Conservation (phyloP, 2,113 vertebrate species). For the Tyto alba region DNA sequence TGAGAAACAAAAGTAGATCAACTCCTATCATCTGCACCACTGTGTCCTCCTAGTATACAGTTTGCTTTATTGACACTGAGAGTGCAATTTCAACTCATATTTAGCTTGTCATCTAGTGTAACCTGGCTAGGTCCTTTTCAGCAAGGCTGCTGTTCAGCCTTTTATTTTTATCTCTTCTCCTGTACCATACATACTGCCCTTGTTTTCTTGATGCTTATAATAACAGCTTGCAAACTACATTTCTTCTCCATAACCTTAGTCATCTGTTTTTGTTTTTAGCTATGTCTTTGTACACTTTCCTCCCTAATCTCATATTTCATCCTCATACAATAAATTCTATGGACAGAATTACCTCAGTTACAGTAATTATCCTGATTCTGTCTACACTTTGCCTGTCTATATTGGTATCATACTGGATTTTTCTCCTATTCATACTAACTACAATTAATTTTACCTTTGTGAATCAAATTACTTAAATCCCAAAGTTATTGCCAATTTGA, state of each 20-base stretch:
- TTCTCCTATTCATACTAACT: background rate
- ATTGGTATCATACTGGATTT: background rate
- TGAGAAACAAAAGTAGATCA: background rate
- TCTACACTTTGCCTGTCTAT: background rate
- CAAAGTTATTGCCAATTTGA: background rate
- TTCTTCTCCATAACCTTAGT: background rate
- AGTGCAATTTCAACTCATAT: background rate
- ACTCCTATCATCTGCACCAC: background rate
- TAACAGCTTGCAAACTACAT: background rate
- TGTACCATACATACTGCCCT: background rate
- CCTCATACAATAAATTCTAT: background rate
- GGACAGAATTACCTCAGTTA: background rate
- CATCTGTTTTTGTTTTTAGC: background rate
- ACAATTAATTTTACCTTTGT: background rate
- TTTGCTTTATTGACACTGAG: background rate
- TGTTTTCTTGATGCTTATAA: background rate
- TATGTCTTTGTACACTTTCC: background rate
- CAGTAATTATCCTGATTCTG: background rate
- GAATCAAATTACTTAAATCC: background rate
- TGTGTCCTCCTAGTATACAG: background rate
- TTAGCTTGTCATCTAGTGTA: background rate
- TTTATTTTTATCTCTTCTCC: background rate
- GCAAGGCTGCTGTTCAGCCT: background rate
- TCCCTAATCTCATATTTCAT: background rate
- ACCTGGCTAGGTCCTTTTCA: background rate